Conservation (phyloP, 2,888 invertebrate species). For the Zygothrica quintamaculata region DNA sequence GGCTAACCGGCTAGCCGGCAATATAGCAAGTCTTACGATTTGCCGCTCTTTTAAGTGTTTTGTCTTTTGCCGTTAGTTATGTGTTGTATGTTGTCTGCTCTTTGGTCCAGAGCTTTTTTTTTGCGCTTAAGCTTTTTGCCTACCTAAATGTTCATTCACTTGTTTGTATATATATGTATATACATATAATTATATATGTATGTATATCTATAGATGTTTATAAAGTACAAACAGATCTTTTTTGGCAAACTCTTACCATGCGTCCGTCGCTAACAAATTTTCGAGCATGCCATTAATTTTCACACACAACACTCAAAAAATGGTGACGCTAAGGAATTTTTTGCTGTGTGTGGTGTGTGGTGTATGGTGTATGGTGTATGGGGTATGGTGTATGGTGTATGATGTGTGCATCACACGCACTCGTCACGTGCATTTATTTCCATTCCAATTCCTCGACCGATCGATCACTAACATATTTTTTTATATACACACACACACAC, state of each 20-base stretch:
- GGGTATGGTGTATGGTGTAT: slow-evolving; percentile 40
- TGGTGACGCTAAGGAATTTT: slow-evolving; percentile 59
- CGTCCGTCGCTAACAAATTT: slow-evolving; percentile 54
- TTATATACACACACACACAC: slow-evolving; percentile 34
- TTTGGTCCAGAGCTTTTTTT: slow-evolving; percentile 37
- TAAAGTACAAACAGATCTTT: slow-evolving; percentile 33
- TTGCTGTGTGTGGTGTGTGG: too few relatives aligned
- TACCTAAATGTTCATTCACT: slow-evolving; percentile 28
- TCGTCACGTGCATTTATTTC: slow-evolving; percentile 65
- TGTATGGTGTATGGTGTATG: slow-evolving; percentile 46
- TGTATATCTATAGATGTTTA: slow-evolving; percentile 15
- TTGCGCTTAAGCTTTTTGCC: slow-evolving; percentile 26
- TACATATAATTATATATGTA: not conserved
- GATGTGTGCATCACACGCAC: slow-evolving; percentile 57
- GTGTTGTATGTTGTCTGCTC: slow-evolving; percentile 17
- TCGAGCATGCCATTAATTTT: slow-evolving; percentile 68
- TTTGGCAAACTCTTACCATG: slow-evolving; percentile 55
- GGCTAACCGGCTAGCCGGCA: slow-evolving; percentile 70
- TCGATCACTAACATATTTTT: slow-evolving; percentile 56
- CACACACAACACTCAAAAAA: slow-evolving; percentile 41
- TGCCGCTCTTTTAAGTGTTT: slow-evolving; percentile 17
- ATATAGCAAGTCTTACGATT: slow-evolving; percentile 23
- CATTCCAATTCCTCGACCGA: slow-evolving; percentile 60
- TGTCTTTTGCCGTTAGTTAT: slow-evolving; percentile 15
- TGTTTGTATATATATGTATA: not conserved